Conservation (phyloP, 2,113 vertebrate species). For the Amphiprion ocellaris region DNA sequence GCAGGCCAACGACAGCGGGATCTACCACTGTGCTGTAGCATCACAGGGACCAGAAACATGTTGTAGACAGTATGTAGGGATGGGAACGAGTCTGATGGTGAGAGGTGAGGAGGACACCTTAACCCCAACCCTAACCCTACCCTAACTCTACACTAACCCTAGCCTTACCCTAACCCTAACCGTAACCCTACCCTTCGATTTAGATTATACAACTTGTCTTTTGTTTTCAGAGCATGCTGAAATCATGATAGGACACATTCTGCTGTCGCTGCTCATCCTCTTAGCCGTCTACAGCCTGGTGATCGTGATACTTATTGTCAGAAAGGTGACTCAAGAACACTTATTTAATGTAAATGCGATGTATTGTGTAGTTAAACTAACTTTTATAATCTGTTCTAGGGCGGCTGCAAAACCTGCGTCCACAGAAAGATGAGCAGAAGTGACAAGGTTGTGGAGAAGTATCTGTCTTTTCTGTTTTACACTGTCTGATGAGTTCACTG, state of each 20-base stretch:
- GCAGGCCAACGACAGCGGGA: slow-evolving; percentile 67
- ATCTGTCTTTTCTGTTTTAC: slow-evolving; percentile 3
- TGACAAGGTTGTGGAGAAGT: slow-evolving; percentile 32
- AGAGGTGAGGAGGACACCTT: slow-evolving; percentile 59
- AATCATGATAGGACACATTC: background rate
- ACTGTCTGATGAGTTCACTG: background rate
- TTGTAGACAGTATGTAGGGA: slow-evolving; percentile 41
- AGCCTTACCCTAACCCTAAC: too few species aligned
- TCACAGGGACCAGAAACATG: fast-evolving
- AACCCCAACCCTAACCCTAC: too few species aligned
- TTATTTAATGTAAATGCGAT: background rate
- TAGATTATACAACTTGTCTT: background rate
- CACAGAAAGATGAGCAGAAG: slow-evolving; percentile 15
- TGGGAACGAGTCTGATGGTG: slow-evolving; percentile 69
- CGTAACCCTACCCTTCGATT: background rate
- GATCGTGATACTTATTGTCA: slow-evolving; percentile 62
- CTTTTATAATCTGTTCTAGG: slow-evolving; percentile 52
- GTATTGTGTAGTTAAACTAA: background rate
- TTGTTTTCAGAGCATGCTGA: slow-evolving; percentile 33
- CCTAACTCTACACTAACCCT: too few species aligned
- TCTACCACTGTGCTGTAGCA: slow-evolving; percentile 77
- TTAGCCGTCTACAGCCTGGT: slow-evolving; percentile 67
- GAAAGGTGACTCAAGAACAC: slow-evolving; percentile 70
- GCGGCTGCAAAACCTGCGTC: slow-evolving; percentile 18
- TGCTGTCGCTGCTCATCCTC: slow-evolving; percentile 60